phyloP scores from a whole-genome alignment of 2,113 vertebrate species.

The Myotis lucifugus region DNA sequence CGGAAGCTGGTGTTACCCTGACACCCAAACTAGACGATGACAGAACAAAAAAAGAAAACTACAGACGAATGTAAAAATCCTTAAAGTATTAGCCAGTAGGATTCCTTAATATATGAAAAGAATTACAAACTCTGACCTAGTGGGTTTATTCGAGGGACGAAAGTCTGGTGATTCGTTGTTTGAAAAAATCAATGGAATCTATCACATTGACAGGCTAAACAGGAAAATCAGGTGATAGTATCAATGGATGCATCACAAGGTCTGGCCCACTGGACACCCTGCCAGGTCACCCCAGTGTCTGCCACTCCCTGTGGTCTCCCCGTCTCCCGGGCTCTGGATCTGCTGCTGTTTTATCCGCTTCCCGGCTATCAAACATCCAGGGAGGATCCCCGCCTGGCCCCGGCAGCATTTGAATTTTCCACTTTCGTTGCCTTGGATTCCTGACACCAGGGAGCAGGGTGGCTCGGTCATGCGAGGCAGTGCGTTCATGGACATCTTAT shows the following conservation, averaged over 20 bases:
- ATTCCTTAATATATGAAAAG: background rate
- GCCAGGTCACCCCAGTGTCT: background rate
- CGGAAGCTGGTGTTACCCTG: background rate
- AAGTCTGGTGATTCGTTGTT: background rate
- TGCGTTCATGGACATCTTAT: background rate
- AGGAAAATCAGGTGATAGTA: background rate
- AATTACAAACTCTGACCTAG: conserved; percentile 19
- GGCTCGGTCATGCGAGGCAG: background rate
- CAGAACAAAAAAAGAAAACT: background rate
- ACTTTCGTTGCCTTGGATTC: background rate
- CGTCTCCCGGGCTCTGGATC: background rate
- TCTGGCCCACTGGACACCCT: background rate
- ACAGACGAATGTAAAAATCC: background rate
- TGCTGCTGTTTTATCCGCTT: background rate
- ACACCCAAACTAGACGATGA: background rate
- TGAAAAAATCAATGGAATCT: background rate
- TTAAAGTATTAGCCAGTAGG: background rate
- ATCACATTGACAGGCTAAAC: background rate
- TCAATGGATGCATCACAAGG: background rate
- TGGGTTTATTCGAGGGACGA: background rate
- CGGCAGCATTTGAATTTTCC: background rate
- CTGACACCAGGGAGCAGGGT: background rate
- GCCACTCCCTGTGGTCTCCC: background rate
- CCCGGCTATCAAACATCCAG: background rate
- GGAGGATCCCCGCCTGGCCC: background rate